Evolutionary conservation across 2,113 vertebrate genomes (phyloP).

Genomic region (Chrysochloris asiatica): DNA sequence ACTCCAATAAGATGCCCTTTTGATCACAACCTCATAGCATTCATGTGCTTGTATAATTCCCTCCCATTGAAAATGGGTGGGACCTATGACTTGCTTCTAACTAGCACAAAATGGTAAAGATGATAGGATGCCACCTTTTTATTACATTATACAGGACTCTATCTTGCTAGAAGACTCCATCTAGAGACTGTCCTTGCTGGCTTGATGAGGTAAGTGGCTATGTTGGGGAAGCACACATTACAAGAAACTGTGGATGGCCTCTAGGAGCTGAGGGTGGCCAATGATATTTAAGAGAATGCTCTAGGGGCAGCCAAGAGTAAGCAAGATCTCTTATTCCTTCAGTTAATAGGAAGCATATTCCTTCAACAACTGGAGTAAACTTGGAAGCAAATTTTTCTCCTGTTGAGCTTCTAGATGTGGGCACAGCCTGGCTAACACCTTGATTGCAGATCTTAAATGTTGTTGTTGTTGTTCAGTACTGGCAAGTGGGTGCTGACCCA

Average conservation of each 20-base stretch:
- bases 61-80: background rate
- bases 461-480: too few relatives aligned
- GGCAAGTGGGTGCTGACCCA: too few relatives aligned
- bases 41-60: background rate
- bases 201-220: background rate
- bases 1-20: background rate
- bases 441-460: conserved; percentile 5
- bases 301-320: background rate
- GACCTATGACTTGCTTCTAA: conserved; percentile 3
- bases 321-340: background rate
- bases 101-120: background rate
- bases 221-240: background rate
- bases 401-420: background rate
- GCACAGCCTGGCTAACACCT: background rate
- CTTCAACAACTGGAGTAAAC: background rate
- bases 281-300: background rate
- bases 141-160: too few relatives aligned
- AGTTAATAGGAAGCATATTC: background rate
- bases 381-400: background rate
- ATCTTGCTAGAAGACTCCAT: background rate
- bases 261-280: background rate
- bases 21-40: background rate
- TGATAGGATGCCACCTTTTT: background rate
- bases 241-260: background rate
- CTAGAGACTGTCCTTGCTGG: background rate